Evolutionary conservation across 2,797 vertebrate genomes (phyloP).

Genomic region (Perodicticus potto): DNA sequence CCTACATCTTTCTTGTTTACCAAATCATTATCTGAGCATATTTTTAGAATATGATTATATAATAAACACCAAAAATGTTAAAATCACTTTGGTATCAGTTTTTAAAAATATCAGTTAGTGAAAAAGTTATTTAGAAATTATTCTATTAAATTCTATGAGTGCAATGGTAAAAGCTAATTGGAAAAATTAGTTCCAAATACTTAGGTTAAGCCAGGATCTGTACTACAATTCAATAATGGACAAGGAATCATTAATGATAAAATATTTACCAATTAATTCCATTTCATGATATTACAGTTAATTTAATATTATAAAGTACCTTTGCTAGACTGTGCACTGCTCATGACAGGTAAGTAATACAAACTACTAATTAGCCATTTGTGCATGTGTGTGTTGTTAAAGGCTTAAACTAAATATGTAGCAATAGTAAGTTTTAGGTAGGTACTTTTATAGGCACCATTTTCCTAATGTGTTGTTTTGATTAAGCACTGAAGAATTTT

Average conservation of each 20-base stretch:
- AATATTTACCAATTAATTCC: background rate
- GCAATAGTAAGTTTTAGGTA: background rate
- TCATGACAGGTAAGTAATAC: background rate
- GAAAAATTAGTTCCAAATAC: conserved; percentile 22
- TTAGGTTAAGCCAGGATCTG: conserved; percentile 13
- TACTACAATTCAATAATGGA: background rate
- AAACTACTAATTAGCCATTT: background rate
- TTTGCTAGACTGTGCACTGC: background rate
- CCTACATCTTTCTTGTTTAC: background rate
- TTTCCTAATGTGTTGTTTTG: background rate
- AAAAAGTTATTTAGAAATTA: background rate
- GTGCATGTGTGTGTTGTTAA: background rate
- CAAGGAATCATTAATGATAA: background rate
- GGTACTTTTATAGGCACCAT: background rate
- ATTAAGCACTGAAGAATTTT: background rate
- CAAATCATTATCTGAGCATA: background rate
- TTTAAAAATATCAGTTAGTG: background rate
- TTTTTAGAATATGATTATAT: background rate
- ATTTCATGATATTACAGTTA: background rate
- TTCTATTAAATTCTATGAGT: background rate
- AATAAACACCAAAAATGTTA: background rate
- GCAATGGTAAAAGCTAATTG: background rate
- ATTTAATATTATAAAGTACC: background rate
- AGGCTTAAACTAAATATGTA: background rate
- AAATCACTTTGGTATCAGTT: background rate